Percentiles rank a stretch among this genome's conserved stretches.
Evolutionary conservation across 2,113 vertebrate genomes (phyloP).

Genomic region (human): GRCh38 chr7:20484001-20484500

Average conservation of each 20-base stretch:
- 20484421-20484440: constrained; percentile 38
- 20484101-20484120: neutral
- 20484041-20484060: neutral
- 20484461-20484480: constrained; percentile 24
- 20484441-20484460: constrained; percentile 15
- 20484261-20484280: neutral
- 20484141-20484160: neutral
- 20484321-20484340: neutral
- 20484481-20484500: constrained; percentile 40
- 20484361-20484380: neutral
- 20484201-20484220: neutral
- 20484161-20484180: neutral
- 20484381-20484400: neutral
- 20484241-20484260: neutral
- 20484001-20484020: neutral
- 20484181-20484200: neutral
- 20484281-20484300: neutral
- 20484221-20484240: neutral
- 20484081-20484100: neutral
- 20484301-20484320: neutral
- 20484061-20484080: neutral
- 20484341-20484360: neutral
- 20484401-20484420: neutral
- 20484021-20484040: neutral
- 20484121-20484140: neutral